Evolutionary conservation across 1,140 invertebrate genomes (phyloP).

Genomic region (Gryon sp.): DNA sequence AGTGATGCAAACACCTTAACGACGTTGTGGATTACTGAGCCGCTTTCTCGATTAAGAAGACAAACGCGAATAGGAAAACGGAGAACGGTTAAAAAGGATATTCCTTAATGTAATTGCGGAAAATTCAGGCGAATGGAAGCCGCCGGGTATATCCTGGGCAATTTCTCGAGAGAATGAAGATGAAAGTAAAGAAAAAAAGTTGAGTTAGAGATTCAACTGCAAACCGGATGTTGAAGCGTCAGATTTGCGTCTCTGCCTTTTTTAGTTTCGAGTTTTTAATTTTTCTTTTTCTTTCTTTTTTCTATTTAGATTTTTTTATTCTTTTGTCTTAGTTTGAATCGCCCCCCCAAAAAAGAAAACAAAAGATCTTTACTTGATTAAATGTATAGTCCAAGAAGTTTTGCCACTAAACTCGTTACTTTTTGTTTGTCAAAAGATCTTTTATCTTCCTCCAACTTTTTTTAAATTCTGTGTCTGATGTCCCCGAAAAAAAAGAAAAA

Average conservation of each 20-base stretch:
- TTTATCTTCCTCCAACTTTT: slow-evolving; percentile 5
- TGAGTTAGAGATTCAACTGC: slow-evolving; percentile 46
- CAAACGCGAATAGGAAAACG: slow-evolving; percentile 41
- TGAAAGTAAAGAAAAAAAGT: slow-evolving; percentile 48
- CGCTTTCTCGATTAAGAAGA: slow-evolving; percentile 55
- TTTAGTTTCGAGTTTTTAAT: slow-evolving; percentile 21
- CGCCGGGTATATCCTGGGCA: slow-evolving; percentile 59
- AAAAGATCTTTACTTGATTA: slow-evolving; percentile 35
- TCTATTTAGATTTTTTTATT: slow-evolving; percentile 24
- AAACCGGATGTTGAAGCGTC: slow-evolving; percentile 43
- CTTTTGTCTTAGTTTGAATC: slow-evolving; percentile 36
- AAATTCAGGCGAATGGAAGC: slow-evolving; percentile 59
- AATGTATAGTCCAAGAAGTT: slow-evolving; percentile 49
- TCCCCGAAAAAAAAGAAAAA: slow-evolving; percentile 10
- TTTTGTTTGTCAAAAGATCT: slow-evolving; percentile 46
- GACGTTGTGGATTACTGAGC: slow-evolving; percentile 47
- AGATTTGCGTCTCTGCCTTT: slow-evolving; percentile 9
- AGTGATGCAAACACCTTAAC: slow-evolving; percentile 44
- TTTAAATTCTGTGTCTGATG: background rate
- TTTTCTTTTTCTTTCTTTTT: slow-evolving; percentile 13
- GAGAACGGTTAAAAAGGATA: slow-evolving; percentile 46
- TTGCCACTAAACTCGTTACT: slow-evolving; percentile 37
- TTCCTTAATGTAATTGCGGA: slow-evolving; percentile 58
- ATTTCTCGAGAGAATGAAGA: slow-evolving; percentile 59
- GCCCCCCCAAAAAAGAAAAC: slow-evolving; percentile 43